Evolutionary conservation across 2,113 vertebrate genomes (phyloP).

Genomic region (Himantopus leucocephalus): DNA sequence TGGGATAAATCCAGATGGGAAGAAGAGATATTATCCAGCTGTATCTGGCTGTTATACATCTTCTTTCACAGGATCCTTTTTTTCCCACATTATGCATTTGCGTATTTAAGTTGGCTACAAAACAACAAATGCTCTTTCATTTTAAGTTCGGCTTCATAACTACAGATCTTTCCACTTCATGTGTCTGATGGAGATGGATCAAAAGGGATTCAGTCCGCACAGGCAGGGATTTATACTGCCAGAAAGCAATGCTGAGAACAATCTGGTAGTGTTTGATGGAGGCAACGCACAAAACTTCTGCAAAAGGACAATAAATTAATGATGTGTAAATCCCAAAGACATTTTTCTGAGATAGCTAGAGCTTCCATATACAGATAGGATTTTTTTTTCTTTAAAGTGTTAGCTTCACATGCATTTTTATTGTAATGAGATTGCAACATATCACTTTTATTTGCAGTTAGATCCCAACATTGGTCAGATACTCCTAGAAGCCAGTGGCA

Average conservation of each 20-base stretch:
- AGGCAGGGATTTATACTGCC: not conserved
- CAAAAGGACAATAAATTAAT: not conserved
- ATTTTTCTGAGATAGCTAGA: not conserved
- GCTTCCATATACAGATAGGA: not conserved
- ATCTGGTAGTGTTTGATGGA: not conserved
- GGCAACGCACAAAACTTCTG: not conserved
- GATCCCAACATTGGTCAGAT: not conserved
- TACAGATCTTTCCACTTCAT: not conserved
- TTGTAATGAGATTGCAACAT: not conserved
- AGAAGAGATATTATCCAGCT: not conserved
- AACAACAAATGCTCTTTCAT: not conserved
- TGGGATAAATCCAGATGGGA: not conserved
- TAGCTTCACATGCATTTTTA: not conserved
- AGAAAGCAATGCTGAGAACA: not conserved
- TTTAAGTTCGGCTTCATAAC: not conserved
- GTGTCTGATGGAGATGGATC: not conserved
- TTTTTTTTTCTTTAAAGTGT: not conserved
- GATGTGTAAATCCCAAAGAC: not conserved
- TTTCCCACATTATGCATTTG: fast-evolving
- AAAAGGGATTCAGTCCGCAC: not conserved
- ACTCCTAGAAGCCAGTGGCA: not conserved
- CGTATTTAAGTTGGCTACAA: not conserved
- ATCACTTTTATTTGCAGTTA: not conserved
- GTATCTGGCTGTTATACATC: not conserved
- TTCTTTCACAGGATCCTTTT: not conserved